Conservation (phyloP, 1,140 invertebrate genomes). For the Hypothenemus hampei region DNA sequence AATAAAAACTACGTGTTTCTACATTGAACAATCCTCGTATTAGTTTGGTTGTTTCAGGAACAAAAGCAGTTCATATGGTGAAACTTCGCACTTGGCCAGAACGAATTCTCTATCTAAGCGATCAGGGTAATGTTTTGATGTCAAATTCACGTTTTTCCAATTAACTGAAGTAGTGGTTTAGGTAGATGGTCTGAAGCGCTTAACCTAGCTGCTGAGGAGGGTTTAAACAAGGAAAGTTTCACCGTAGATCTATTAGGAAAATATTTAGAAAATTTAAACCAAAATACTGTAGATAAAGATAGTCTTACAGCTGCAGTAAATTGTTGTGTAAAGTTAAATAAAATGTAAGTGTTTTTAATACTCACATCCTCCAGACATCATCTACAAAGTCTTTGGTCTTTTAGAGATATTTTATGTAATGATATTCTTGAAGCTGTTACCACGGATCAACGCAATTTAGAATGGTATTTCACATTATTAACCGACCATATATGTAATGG, state of each 20-base stretch:
- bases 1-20: neutral
- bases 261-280: constrained; percentile 39
- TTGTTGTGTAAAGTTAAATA: constrained; percentile 44
- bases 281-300: constrained; percentile 40
- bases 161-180: no score
- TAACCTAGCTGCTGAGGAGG: constrained; percentile 47
- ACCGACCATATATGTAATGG: constrained; percentile 50
- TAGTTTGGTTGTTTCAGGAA: constrained; percentile 59
- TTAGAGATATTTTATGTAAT: constrained; percentile 46
- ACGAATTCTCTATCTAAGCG: constrained; percentile 63
- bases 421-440: constrained; percentile 49
- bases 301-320: constrained; percentile 43
- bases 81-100: constrained; percentile 80
- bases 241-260: constrained; percentile 35
- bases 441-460: constrained; percentile 38
- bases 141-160: no score
- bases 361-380: neutral
- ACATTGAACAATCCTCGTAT: neutral
- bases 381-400: constrained; percentile 15
- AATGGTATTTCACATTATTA: constrained; percentile 47
- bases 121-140: constrained; percentile 47
- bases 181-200: constrained; percentile 57
- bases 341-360: constrained; percentile 48
- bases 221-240: constrained; percentile 38
- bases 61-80: constrained; percentile 72